phyloP scores from a whole-genome alignment of 1,140 invertebrate genomes.

The Anagrus nilaparvatae region DNA sequence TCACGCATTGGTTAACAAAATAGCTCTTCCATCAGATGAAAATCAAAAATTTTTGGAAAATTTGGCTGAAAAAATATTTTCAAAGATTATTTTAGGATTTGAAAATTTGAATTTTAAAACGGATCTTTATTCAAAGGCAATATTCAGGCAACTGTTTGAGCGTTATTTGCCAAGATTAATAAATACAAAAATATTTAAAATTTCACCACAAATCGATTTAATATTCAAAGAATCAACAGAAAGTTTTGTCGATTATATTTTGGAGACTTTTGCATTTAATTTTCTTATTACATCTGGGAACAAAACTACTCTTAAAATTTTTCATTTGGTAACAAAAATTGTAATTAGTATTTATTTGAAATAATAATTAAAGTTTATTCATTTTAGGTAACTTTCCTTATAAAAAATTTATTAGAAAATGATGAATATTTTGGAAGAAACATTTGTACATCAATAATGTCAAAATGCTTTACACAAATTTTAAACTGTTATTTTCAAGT shows the following conservation, averaged over 20 bases:
- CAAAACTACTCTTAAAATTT: conserved; percentile 31
- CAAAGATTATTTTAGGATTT: conserved; percentile 32
- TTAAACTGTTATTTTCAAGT: conserved; percentile 33
- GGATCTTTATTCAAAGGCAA: conserved; percentile 28
- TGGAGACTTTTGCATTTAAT: conserved; percentile 27
- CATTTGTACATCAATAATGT: conserved; percentile 27
- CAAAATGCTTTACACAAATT: conserved; percentile 23
- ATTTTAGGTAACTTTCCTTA: conserved; percentile 32
- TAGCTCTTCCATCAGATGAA: conserved; percentile 27
- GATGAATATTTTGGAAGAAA: conserved; percentile 21
- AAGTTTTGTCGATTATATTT: conserved; percentile 25
- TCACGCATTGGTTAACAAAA: conserved; percentile 26
- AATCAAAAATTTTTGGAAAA: conserved; percentile 24
- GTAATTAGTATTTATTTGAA: conserved; percentile 5
- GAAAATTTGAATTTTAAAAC: conserved; percentile 28
- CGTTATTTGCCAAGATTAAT: conserved; percentile 33
- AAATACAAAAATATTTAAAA: conserved; percentile 22
- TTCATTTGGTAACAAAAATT: conserved; percentile 27
- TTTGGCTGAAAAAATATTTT: conserved; percentile 33
- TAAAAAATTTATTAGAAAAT: conserved; percentile 27
- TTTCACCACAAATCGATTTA: too few relatives aligned
- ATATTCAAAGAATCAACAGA: conserved; percentile 28
- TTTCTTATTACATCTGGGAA: conserved; percentile 27
- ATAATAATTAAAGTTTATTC: conserved; percentile 6
- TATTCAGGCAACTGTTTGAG: conserved; percentile 33